Evolutionary conservation across 2,888 invertebrate species (phyloP).

Genomic region (Drosophila nigritarsus): DNA sequence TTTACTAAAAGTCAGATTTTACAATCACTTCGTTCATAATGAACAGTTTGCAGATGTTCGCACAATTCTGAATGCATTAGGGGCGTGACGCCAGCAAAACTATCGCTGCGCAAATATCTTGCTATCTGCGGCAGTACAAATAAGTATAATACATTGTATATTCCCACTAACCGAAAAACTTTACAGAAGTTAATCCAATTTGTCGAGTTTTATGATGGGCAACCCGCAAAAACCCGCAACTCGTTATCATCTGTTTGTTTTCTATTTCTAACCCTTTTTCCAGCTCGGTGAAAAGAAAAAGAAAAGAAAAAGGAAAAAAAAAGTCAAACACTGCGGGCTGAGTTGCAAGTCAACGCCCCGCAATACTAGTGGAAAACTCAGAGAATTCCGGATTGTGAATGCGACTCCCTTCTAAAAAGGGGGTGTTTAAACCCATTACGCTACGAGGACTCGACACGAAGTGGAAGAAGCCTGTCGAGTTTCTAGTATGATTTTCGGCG

Average conservation of each 20-base stretch:
- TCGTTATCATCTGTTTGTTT: constrained; percentile 70
- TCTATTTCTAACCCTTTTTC: constrained; percentile 60
- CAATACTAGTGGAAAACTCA: constrained; percentile 10
- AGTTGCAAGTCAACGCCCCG: constrained; percentile 54
- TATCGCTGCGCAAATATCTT: constrained; percentile 17
- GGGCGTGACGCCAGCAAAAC: constrained; percentile 52
- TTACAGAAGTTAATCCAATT: constrained; percentile 79
- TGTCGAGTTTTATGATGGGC: constrained; percentile 68
- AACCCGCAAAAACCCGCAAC: constrained; percentile 62
- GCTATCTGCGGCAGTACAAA: constrained; percentile 13
- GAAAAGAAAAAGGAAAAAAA: constrained; percentile 13
- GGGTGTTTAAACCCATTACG: constrained; percentile 82
- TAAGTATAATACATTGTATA: constrained; percentile 16
- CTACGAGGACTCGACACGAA: constrained; percentile 44
- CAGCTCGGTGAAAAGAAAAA: constrained; percentile 2
- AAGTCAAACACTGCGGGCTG: constrained; percentile 51
- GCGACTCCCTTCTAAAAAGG: constrained; percentile 46
- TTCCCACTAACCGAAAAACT: constrained; percentile 52
- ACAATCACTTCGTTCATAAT: constrained; percentile 16
- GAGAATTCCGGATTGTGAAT: constrained; percentile 12
- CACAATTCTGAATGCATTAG: constrained; percentile 14
- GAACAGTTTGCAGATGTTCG: constrained; percentile 46
- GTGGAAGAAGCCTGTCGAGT: constrained; percentile 25
- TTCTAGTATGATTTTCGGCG: constrained; percentile 45
- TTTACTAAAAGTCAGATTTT: constrained; percentile 26